These are phyloP conservation scores for Catharus fuscescens DNA, from an alignment of 2,113 vertebrate genomes.

Conservation along the genomic window DNA sequence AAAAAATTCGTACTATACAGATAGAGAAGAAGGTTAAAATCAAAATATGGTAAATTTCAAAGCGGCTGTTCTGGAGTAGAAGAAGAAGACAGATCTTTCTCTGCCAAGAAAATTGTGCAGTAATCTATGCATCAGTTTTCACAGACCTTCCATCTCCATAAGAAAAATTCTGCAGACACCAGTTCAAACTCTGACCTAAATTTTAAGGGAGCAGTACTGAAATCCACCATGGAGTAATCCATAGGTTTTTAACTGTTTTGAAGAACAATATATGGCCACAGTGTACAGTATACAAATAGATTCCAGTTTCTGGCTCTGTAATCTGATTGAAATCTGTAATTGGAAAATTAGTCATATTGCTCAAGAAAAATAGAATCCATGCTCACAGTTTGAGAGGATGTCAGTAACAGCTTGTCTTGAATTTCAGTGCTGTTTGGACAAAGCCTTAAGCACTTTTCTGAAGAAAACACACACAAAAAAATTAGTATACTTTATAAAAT, in stretches of 20 bases:
- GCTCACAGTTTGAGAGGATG: background rate
- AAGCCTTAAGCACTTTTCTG: background rate
- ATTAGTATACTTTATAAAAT: background rate
- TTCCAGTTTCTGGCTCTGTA: background rate
- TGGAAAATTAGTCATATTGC: background rate
- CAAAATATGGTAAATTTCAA: background rate
- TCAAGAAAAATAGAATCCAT: background rate
- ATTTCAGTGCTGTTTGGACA: constrained; percentile 13
- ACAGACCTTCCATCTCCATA: background rate
- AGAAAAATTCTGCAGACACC: background rate
- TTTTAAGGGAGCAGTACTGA: background rate
- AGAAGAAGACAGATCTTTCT: background rate
- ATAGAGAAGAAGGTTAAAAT: background rate
- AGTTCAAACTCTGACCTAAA: background rate
- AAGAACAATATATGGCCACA: background rate
- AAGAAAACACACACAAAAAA: background rate
- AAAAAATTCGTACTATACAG: background rate
- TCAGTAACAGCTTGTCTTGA: constrained; percentile 1
- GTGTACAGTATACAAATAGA: background rate
- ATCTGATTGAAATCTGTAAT: background rate
- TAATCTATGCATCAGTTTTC: background rate
- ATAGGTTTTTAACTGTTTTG: background rate
- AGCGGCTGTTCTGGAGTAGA: background rate
- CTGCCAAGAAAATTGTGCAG: background rate
- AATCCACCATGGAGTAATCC: background rate